Evolutionary conservation across 2,888 invertebrate genomes (phyloP), one percentile per base, ranked within the genome.

Genomic region (Deilephila elpenor): DNA sequence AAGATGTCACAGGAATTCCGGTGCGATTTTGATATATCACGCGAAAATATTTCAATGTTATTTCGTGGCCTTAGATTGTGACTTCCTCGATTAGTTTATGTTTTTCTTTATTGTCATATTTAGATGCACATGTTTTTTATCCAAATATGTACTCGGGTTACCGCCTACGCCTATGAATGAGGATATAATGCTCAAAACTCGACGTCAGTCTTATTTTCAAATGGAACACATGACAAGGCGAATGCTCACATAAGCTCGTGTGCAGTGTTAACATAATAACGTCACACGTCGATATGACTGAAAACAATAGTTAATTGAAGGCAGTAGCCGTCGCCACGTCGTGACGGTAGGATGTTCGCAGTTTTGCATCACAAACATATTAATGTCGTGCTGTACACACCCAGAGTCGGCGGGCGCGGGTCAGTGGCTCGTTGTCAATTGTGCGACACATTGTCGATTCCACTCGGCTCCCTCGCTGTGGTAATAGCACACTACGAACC

Each of bases 351-450:
- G 86, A 89, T 88, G 88, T 88, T 84, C 84, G 88, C 88, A 86
- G 89, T 87, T 89, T 87, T 88, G 92, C 91, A 93, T 92, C 86
- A 89, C 90, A 91, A 92, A 89, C 89, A 84, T 83, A n/a, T n/a
- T n/a, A 84, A 81, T 82, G 83, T 83, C 79, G 83, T 83, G 84
- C 80, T 79, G 79, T 80, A 84, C 82, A 82, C 67, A 51, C 56
- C 56, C 56, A 56, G 56, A 29, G 29, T 81, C 83, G 80, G 77
- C 73, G 75, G 80, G 77, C 75, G 80, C 71, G 78, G 84, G 86
- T 86, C 86, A 85, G 81, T 85, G 87, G 81, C 85, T 86, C 84
- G 81, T 81, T 84, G 80, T 83, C 86, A 86, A 86, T 87, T 85
- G 84, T 85, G 78, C 84, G 77, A 75, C 77, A 82, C 87, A 88